Percentiles rank a stretch among this genome's conserved stretches.
Evolutionary conservation across 2,888 invertebrate species (phyloP).

Genomic region (Antheraea assamensis): DNA sequence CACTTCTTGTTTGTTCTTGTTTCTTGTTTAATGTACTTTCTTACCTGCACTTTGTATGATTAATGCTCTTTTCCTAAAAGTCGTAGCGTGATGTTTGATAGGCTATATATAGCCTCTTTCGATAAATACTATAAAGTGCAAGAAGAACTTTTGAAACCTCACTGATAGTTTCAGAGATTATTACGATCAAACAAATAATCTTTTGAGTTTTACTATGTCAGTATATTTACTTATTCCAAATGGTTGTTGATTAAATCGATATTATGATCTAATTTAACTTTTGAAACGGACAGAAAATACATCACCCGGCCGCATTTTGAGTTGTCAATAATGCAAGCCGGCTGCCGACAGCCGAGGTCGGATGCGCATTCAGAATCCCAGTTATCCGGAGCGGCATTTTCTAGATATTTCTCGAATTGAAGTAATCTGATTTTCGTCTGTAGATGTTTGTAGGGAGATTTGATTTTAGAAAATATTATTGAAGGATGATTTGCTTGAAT

Average conservation of each 20-base stretch:
- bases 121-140: too few relatives aligned
- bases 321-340: not conserved
- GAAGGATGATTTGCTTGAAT: not conserved
- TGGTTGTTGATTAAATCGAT: not conserved
- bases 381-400: not conserved
- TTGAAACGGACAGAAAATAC: not conserved
- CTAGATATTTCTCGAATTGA: constrained; percentile 2
- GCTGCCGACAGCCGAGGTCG: not conserved
- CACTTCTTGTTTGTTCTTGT: too few relatives aligned
- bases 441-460: not conserved
- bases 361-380: constrained; percentile 10
- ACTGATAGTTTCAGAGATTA: too few relatives aligned
- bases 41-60: too few relatives aligned
- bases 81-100: too few relatives aligned
- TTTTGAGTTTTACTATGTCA: too few relatives aligned
- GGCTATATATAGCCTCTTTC: too few relatives aligned
- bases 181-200: too few relatives aligned
- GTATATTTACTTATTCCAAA: too few relatives aligned
- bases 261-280: not conserved
- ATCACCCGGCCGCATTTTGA: not conserved
- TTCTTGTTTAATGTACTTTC: too few relatives aligned
- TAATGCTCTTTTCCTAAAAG: too few relatives aligned
- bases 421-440: not conserved
- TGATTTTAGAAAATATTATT: not conserved
- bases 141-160: too few relatives aligned